phyloP scores from a whole-genome alignment of 1,140 invertebrate genomes.

The Ylistrum balloti region DNA sequence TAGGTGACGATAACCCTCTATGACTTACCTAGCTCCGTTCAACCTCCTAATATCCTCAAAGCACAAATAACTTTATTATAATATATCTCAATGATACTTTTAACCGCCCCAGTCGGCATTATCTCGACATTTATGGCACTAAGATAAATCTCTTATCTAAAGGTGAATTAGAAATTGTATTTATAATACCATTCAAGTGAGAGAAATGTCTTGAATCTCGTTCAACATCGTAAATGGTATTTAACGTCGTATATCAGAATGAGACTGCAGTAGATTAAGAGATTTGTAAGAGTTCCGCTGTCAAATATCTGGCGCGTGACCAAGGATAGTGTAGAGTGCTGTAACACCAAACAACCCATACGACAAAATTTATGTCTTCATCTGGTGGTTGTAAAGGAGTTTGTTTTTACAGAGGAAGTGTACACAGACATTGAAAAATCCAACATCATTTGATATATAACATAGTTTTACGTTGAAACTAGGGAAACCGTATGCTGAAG shows the following conservation, averaged over 20 bases:
- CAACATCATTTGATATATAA: too few species aligned
- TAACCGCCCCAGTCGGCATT: neutral
- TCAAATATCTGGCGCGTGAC: too few species aligned
- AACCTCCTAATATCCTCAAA: neutral
- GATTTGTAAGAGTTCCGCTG: neutral
- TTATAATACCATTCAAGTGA: conserved; percentile 27
- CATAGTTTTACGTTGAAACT: too few species aligned
- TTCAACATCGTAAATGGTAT: neutral
- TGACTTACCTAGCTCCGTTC: neutral
- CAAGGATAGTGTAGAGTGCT: too few species aligned
- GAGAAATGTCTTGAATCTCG: conserved; percentile 1
- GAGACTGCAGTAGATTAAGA: neutral
- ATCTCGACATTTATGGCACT: neutral
- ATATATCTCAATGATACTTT: neutral
- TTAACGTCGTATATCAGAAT: neutral
- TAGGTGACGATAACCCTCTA: too few species aligned
- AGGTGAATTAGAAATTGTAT: neutral
- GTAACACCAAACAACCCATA: neutral
- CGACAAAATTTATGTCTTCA: neutral
- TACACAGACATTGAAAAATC: too few species aligned
- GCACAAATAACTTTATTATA: neutral
- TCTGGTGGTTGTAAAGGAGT: too few species aligned
- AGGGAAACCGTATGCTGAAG: too few species aligned
- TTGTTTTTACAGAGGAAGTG: too few species aligned
- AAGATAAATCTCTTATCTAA: neutral